Conservation (phyloP, 1,140 invertebrate genomes). For the Drosophila lini region DNA sequence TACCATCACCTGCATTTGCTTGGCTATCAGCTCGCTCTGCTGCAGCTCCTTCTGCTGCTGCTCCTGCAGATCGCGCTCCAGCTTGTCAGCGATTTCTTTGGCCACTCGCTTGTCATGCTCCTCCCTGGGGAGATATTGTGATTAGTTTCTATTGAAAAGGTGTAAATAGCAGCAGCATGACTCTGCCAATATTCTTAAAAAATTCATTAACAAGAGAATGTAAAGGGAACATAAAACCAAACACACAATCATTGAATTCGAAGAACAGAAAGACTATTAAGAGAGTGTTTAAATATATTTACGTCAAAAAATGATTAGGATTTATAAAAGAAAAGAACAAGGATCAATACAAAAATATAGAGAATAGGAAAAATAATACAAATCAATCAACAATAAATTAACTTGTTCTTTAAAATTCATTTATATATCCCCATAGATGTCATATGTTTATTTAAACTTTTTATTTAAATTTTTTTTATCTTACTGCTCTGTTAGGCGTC, state of each 20-base stretch:
- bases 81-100: constrained; percentile 87
- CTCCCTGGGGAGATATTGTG: constrained; percentile 85
- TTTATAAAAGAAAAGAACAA: not conserved
- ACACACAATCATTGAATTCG: not conserved
- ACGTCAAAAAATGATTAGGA: not conserved
- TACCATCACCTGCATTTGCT: constrained; percentile 83
- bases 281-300: not conserved
- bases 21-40: constrained; percentile 85
- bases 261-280: not conserved
- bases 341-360: not conserved
- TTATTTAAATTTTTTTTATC: not conserved
- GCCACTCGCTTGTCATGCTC: constrained; percentile 89
- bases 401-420: too few relatives aligned
- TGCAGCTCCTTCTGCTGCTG: constrained; percentile 85
- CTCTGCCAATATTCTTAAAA: constrained; percentile 1
- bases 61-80: constrained; percentile 87
- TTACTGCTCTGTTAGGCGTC: constrained; percentile 77
- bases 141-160: constrained; percentile 25
- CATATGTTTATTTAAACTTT: too few relatives aligned
- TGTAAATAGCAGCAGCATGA: not conserved
- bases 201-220: not conserved
- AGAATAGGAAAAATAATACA: too few relatives aligned
- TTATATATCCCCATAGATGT: too few relatives aligned
- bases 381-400: not conserved
- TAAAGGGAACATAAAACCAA: not conserved